Evolutionary conservation across 2,113 vertebrate species (phyloP), one percentile per base, ranked within the genome.

Genomic region (Salvelinus sp.): DNA sequence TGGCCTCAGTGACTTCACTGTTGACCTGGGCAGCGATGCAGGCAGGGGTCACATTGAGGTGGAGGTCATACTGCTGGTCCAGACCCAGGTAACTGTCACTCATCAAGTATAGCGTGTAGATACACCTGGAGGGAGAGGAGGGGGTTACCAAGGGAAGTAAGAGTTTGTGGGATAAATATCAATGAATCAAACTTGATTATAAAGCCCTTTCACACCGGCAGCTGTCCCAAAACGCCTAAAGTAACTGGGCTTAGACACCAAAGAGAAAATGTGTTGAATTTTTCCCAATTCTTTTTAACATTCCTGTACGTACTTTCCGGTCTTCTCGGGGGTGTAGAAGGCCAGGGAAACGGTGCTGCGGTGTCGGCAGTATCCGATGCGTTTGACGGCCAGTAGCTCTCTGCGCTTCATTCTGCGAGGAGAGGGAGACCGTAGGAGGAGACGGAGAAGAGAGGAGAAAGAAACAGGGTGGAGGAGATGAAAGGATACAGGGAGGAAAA

Each of bases 71-170:
- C 88, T 99, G 98, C 82, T 99, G 98, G 93, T 99, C 98, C 92
- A 99, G 87, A 76, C 97, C 97, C 73, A 99, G 93, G 87, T 99
- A 99, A 91, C 97, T 97, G 93, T 99, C 97, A 0, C 97, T 99
- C 93, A 99, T 96, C 88, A 99, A 81, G 92, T 99, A 99, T 44
- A 99, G 89, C 0, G 97, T 99, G 92, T 98, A 98, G 86, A 99
- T 97, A 63, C 92, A 98, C 88, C 98, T 99, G 83, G 22, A 74
- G 44, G 12, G 28, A 79, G 13, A 85, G 16, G 10, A 25, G 22
- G 1, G 38, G 25, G 47, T 54, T 18, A 54, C 50, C 16, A 54
- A 25, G 5, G 3, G 20, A 54, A 25, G 47, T 27, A 28, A 7
- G 10, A 20, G 63, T 5, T 10, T 20, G 62, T 14, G 62, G 23